Evolutionary conservation across 2,888 invertebrate species (phyloP).

Genomic region (Fissipunctia ypsillon): DNA sequence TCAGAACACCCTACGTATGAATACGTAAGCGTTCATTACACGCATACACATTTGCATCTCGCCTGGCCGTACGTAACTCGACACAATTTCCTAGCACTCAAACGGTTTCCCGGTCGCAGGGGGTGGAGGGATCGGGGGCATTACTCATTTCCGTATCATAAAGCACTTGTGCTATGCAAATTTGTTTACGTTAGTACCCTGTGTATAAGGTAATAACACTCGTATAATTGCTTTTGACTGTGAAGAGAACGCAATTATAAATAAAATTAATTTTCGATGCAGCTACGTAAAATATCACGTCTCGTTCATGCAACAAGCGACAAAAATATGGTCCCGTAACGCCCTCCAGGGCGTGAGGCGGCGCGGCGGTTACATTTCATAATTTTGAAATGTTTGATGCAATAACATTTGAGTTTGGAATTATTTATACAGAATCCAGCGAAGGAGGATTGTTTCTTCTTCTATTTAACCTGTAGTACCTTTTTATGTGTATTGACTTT

Average conservation of each 20-base stretch:
- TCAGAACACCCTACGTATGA: too few species aligned
- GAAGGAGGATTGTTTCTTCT: background rate
- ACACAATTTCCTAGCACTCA: constrained; percentile 80
- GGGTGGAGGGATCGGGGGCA: constrained; percentile 56
- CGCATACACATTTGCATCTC: constrained; percentile 67
- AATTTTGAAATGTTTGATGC: constrained; percentile 21
- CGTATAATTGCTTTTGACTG: constrained; percentile 45
- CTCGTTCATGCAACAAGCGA: constrained; percentile 27
- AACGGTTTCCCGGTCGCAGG: constrained; percentile 73
- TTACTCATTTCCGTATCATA: constrained; percentile 78
- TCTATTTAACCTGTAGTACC: background rate
- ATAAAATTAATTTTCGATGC: constrained; percentile 52
- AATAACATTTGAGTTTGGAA: constrained; percentile 20
- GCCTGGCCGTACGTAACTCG: constrained; percentile 69
- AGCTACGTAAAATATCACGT: constrained; percentile 21
- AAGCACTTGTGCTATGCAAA: constrained; percentile 70
- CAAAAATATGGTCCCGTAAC: constrained; percentile 31
- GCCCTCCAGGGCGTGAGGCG: background rate
- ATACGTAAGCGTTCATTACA: constrained; percentile 71
- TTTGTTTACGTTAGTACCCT: constrained; percentile 54
- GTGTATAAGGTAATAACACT: constrained; percentile 60
- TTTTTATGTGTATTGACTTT: background rate
- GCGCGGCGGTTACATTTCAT: constrained; percentile 13
- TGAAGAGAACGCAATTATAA: constrained; percentile 49
- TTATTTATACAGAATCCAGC: constrained; percentile 1